These are phyloP conservation scores for Xyrauchen texanus DNA, from an alignment of 2,113 vertebrate genomes.

Conservation along the genomic window DNA sequence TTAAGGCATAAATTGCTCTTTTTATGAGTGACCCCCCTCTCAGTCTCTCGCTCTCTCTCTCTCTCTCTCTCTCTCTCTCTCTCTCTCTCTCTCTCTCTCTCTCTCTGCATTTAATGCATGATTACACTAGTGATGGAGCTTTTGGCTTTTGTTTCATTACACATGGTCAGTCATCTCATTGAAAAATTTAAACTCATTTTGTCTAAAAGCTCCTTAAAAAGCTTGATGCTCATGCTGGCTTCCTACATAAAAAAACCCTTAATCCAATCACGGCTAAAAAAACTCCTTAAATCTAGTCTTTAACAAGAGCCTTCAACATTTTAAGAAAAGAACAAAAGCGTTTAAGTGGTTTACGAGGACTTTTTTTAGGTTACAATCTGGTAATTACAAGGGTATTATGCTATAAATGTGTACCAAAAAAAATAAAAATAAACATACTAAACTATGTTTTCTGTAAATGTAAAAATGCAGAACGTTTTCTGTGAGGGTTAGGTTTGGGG, in stretches of 20 bases:
- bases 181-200: slow-evolving; percentile 36
- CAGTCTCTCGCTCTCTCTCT: background rate
- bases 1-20: slow-evolving; percentile 8
- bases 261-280: slow-evolving; percentile 27
- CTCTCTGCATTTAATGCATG: slow-evolving; percentile 30
- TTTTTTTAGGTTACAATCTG: background rate
- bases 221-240: slow-evolving; percentile 29
- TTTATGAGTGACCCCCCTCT: slow-evolving; percentile 12
- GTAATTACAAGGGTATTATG: no score
- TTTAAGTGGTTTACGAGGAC: no score
- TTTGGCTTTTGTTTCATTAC: slow-evolving; percentile 36
- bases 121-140: slow-evolving; percentile 34
- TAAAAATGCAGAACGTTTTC: no score
- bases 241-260: slow-evolving; percentile 24
- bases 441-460: no score
- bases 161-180: slow-evolving; percentile 36
- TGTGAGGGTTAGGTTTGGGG: no score
- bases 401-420: no score
- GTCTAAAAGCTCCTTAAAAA: slow-evolving; percentile 42
- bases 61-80: slow-evolving; percentile 8
- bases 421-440: no score
- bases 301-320: slow-evolving; percentile 16
- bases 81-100: background rate
- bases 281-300: slow-evolving; percentile 26
- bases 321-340: slow-evolving; percentile 24